Evolutionary conservation across 2,888 invertebrate species (phyloP).

Genomic region (Lobophora halterata): DNA sequence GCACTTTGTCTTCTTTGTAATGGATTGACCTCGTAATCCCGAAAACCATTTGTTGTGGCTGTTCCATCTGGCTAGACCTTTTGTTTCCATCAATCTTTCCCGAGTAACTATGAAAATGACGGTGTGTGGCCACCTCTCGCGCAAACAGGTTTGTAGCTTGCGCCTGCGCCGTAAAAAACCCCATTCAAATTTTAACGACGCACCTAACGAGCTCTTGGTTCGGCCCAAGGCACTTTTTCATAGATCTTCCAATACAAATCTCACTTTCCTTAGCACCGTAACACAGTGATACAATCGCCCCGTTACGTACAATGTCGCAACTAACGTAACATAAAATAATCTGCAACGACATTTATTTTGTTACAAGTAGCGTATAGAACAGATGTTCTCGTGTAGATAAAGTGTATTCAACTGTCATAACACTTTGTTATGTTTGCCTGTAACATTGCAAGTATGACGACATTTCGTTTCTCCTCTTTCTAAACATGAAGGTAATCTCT

Average conservation of each 20-base stretch:
- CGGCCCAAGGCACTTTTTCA: slow-evolving; percentile 37
- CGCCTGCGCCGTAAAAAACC: slow-evolving; percentile 44
- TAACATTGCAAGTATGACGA: slow-evolving; percentile 40
- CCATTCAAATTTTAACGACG: slow-evolving; percentile 65
- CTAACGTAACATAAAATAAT: slow-evolving; percentile 51
- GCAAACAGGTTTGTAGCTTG: slow-evolving; percentile 59
- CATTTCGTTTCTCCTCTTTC: slow-evolving; percentile 36
- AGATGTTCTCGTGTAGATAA: slow-evolving; percentile 62
- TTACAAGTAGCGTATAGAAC: slow-evolving; percentile 53
- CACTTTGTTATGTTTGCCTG: slow-evolving; percentile 44
- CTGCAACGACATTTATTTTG: slow-evolving; percentile 60
- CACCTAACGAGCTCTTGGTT: slow-evolving; percentile 44
- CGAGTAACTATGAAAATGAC: slow-evolving; percentile 24
- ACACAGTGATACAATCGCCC: slow-evolving; percentile 54
- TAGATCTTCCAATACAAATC: slow-evolving; percentile 53
- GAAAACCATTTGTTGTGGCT: slow-evolving; percentile 22
- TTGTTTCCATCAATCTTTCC: slow-evolving; percentile 32
- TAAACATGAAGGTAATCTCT: slow-evolving; percentile 28
- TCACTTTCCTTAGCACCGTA: slow-evolving; percentile 65
- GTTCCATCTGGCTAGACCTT: slow-evolving; percentile 22
- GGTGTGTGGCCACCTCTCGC: slow-evolving; percentile 53
- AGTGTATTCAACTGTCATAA: slow-evolving; percentile 53
- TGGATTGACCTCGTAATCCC: slow-evolving; percentile 19
- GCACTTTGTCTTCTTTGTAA: slow-evolving; percentile 6
- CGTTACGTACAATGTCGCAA: slow-evolving; percentile 54